Conservation (phyloP, 2,113 vertebrate genomes). For the Oncorhynchus mykiss region DNA sequence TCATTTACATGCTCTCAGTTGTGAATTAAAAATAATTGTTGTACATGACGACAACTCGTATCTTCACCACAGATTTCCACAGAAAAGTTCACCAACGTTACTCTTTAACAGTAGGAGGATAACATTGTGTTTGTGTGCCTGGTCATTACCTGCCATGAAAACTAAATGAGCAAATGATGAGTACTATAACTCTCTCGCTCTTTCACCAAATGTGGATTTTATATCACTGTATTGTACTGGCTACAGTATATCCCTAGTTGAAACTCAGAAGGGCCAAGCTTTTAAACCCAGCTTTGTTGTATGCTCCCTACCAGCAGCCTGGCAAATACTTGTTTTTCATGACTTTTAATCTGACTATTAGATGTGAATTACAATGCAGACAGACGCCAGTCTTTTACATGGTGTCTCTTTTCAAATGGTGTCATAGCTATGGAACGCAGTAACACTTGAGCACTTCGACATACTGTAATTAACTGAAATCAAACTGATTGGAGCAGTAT, state of each 20-base stretch:
- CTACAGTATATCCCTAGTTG: not conserved
- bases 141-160: too few species aligned
- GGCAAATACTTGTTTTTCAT: not conserved
- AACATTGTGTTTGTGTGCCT: too few species aligned
- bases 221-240: not conserved
- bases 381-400: constrained; percentile 67
- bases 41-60: not conserved
- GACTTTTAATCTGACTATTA: constrained; percentile 56
- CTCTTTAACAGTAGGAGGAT: too few species aligned
- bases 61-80: not conserved
- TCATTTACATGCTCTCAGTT: constrained; percentile 62
- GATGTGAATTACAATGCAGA: constrained; percentile 73
- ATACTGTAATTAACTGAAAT: constrained; percentile 78
- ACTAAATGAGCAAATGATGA: too few species aligned
- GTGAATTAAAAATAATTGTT: not conserved
- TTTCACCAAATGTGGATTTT: not conserved
- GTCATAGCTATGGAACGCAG: constrained; percentile 79
- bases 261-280: too few species aligned
- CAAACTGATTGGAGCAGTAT: constrained; percentile 81
- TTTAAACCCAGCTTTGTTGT: too few species aligned
- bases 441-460: constrained; percentile 78
- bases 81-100: too few species aligned
- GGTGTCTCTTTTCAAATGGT: constrained; percentile 65
- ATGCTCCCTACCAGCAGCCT: not conserved
- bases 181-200: not conserved